Conservation (phyloP, 2,888 invertebrate genomes). For the Lasioglossum marginatum region DNA sequence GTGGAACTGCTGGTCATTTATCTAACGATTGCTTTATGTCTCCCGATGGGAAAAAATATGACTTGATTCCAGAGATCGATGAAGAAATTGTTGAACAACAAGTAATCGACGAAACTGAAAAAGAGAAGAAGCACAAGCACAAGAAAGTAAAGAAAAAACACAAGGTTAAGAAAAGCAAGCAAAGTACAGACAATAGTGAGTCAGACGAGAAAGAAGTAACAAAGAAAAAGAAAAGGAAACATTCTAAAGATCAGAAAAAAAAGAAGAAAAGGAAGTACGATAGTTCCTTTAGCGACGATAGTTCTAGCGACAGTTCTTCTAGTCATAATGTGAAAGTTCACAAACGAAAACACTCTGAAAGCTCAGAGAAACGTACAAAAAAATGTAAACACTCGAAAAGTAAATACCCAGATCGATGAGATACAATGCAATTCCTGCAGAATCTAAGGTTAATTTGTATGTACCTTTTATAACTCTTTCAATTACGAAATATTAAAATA, state of each 20-base stretch:
- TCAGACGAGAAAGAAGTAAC: conserved; percentile 67
- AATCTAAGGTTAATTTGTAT: conserved; percentile 7
- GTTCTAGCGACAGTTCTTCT: conserved; percentile 63
- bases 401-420: conserved; percentile 71
- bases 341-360: conserved; percentile 66
- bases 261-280: conserved; percentile 70
- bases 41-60: conserved; percentile 83
- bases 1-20: conserved; percentile 83
- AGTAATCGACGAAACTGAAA: conserved; percentile 37
- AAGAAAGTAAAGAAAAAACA: conserved; percentile 79
- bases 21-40: conserved; percentile 83
- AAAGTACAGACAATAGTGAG: conserved; percentile 63
- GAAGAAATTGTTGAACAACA: conserved; percentile 65
- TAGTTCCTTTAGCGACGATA: conserved; percentile 69
- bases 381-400: conserved; percentile 80
- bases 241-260: conserved; percentile 72
- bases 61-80: conserved; percentile 81
- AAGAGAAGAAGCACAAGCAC: conserved; percentile 76
- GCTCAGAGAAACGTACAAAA: conserved; percentile 74
- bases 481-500: conserved; percentile 29
- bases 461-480: conserved; percentile 17
- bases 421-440: conserved; percentile 7
- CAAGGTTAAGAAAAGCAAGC: conserved; percentile 77
- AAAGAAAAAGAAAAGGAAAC: conserved; percentile 76
- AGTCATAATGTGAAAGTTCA: conserved; percentile 66